Evolutionary conservation across 2,113 vertebrate species (phyloP).

Genomic region (Clarias batrachus): DNA sequence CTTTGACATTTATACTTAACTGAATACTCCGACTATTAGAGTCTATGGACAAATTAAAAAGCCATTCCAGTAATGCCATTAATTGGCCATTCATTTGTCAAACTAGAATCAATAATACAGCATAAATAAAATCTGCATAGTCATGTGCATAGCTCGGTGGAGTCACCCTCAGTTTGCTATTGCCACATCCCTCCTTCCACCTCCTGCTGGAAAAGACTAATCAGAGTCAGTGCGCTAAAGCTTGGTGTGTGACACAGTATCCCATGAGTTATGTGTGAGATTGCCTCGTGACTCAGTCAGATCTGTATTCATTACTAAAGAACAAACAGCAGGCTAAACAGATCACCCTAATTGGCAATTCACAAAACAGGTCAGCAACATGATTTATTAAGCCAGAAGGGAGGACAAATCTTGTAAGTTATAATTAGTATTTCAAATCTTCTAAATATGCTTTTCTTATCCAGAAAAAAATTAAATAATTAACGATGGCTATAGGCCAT

Average conservation of each 20-base stretch:
- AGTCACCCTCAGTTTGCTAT: neutral
- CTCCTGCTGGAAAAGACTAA: neutral
- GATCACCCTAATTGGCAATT: constrained; percentile 36
- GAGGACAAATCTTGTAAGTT: neutral
- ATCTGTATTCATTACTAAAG: constrained; percentile 35
- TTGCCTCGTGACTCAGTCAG: constrained; percentile 21
- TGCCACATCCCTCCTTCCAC: neutral
- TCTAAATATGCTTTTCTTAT: no score
- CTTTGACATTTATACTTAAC: neutral
- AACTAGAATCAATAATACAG: neutral
- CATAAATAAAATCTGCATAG: neutral
- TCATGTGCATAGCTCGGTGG: neutral
- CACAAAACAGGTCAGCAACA: constrained; percentile 35
- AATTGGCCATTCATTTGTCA: neutral
- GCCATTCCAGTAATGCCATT: neutral
- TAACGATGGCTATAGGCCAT: no score
- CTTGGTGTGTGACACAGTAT: neutral
- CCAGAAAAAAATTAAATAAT: no score
- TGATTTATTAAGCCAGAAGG: constrained; percentile 34
- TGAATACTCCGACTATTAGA: neutral
- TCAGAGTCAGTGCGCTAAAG: neutral
- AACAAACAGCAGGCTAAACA: constrained; percentile 20
- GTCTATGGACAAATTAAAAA: neutral
- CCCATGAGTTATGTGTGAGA: neutral
- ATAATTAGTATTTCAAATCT: no score